Base-by-base conservation (phyloP, 2,888 invertebrate species). In the Papilio demoleus region DNA sequence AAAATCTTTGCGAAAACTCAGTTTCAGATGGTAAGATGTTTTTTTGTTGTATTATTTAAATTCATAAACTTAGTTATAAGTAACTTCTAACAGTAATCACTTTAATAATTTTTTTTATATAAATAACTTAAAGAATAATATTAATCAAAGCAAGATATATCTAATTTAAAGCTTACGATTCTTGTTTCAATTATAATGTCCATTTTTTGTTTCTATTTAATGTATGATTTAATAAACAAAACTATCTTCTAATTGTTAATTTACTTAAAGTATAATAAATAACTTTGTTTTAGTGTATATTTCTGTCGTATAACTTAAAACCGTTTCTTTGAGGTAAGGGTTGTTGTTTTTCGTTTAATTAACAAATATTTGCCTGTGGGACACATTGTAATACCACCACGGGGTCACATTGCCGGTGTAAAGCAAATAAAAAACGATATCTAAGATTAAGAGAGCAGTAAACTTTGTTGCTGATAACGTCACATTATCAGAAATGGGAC, bases 361-460 rank as follows among this genome's bases (percentile, higher is more conserved):
- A 74, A 73, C 73, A 75, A 76, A 79, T 76, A 73, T 77, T 77
- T 78, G 73, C 73, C 60, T 71, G 74, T 73, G 75, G 74, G 78
- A 77, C 75, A 77, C 74, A 73, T 73, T 75, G 71, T 76, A 78
- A 78, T 77, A 70, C 77, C 73, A 70, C 70, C 70, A 47, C 78
- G 75, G 79, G 81, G 84, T 84, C 82, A 85, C 81, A 83, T 82
- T 82, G 83, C 64, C 69, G 64, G 71, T 75, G 73, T 69, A 75
- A 74, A 79, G 81, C 81, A 88, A 88, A 88, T 84, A 88, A 76
- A 81, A 76, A 72, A 70, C 75, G 75, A 73, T 88, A 89, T 88
- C 88, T 81, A 34, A 87, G 89, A 90, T 90, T 88, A 84, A 42
- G 68, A 78, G 77, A 76, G 82, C 79, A 77, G 79, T 84, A 82